Percentiles rank a stretch among this genome's conserved stretches.
Conservation (phyloP, 2,113 vertebrate genomes). For the Zeus faber region DNA sequence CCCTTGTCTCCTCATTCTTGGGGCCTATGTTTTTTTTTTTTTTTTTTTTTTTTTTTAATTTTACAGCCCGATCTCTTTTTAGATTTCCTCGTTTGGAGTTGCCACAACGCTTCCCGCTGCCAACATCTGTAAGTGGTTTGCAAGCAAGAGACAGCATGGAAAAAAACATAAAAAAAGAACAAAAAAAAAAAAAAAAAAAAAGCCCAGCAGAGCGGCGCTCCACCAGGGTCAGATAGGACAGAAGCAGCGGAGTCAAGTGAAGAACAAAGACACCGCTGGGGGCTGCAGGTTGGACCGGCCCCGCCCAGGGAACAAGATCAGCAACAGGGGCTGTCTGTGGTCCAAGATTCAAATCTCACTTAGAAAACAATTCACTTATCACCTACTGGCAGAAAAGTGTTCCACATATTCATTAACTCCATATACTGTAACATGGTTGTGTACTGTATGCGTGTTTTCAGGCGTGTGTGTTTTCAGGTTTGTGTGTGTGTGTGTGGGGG, state of each 20-base stretch:
- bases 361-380: too few relatives aligned
- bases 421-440: too few relatives aligned
- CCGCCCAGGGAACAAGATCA: constrained; percentile 20
- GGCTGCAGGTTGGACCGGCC: constrained; percentile 27
- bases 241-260: constrained; percentile 31
- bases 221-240: constrained; percentile 38
- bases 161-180: constrained; percentile 58
- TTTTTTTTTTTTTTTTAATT: constrained; percentile 46
- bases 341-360: constrained; percentile 21
- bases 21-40: constrained; percentile 38
- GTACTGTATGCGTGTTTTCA: not conserved
- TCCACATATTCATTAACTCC: too few relatives aligned
- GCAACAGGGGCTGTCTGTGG: not conserved
- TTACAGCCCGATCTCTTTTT: constrained; percentile 73
- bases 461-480: constrained; percentile 3
- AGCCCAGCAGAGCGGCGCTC: constrained; percentile 38
- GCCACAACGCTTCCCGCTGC: constrained; percentile 68
- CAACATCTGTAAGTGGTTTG: constrained; percentile 78
- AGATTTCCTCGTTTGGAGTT: constrained; percentile 75
- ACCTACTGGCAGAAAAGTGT: too few relatives aligned
- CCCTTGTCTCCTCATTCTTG: constrained; percentile 37
- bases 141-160: constrained; percentile 68
- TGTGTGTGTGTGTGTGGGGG: constrained; percentile 2
- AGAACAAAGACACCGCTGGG: constrained; percentile 37
- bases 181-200: not conserved